Evolutionary conservation across 2,888 invertebrate genomes (phyloP).

Genomic region (Pheosia gnoma): DNA sequence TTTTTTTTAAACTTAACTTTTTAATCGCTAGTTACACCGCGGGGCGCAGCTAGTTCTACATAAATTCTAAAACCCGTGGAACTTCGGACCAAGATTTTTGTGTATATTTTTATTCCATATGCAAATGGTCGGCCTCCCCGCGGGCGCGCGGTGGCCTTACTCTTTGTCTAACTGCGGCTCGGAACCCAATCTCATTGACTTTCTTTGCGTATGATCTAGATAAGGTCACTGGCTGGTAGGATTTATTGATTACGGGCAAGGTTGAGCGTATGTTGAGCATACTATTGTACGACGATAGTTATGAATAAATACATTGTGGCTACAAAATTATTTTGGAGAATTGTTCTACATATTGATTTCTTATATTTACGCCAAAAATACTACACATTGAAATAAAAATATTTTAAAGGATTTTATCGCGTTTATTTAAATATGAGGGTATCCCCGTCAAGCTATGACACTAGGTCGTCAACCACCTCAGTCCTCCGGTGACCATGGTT

Average conservation of each 20-base stretch:
- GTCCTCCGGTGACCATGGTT: no score
- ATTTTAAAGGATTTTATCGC: no score
- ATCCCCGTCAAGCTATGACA: no score
- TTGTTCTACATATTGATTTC: no score
- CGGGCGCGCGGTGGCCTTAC: slow-evolving; percentile 8
- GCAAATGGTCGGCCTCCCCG: slow-evolving; percentile 10
- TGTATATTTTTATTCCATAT: slow-evolving; percentile 5
- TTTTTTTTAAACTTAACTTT: no score
- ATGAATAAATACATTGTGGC: not conserved
- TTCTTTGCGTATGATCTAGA: slow-evolving; percentile 4
- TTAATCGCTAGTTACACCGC: no score
- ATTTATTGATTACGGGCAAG: slow-evolving; percentile 1
- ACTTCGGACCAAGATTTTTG: not conserved
- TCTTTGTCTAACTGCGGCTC: slow-evolving; percentile 5
- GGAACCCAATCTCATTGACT: slow-evolving; percentile 2
- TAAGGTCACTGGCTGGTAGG: slow-evolving; percentile 3
- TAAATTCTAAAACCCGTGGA: no score
- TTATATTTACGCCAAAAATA: no score
- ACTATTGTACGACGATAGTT: not conserved
- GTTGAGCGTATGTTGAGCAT: not conserved
- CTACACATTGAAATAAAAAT: no score
- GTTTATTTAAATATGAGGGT: no score
- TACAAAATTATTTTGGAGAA: not conserved
- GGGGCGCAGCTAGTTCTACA: no score
- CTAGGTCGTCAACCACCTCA: no score